phyloP scores from a whole-genome alignment of 2,888 invertebrate species.

The Nebria brevicollis region DNA sequence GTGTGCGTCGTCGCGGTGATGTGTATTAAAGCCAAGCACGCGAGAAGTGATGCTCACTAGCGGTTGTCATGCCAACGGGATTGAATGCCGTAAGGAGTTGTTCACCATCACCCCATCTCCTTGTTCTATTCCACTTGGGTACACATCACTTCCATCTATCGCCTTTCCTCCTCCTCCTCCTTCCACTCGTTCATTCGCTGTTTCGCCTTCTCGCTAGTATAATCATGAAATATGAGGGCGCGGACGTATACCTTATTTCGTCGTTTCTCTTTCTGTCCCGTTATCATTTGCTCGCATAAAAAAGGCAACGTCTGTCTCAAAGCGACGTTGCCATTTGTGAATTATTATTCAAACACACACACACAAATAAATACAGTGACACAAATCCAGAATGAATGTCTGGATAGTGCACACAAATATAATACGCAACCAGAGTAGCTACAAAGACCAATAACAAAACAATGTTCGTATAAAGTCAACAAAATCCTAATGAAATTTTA shows the following conservation, averaged over 20 bases:
- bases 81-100: conserved; percentile 31
- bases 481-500: background rate
- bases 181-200: background rate
- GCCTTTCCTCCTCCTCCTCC: conserved; percentile 5
- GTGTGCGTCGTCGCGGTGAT: conserved; percentile 4
- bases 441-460: too few species aligned
- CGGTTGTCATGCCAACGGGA: conserved; percentile 39
- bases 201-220: conserved; percentile 12
- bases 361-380: background rate
- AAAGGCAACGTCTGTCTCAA: conserved; percentile 2
- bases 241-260: conserved; percentile 24
- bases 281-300: conserved; percentile 7
- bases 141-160: conserved; percentile 24
- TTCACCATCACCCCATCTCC: conserved; percentile 26
- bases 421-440: background rate
- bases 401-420: background rate
- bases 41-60: conserved; percentile 38
- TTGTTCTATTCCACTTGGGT: conserved; percentile 30
- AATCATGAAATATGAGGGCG: conserved; percentile 31
- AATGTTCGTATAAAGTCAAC: too few species aligned
- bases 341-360: background rate
- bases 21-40: conserved; percentile 40
- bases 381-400: background rate
- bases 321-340: background rate
- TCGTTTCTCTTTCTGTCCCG: background rate